These are phyloP conservation scores for Sycophila sp. DNA, from an alignment of 1,140 invertebrate species.

Conservation along the genomic window DNA sequence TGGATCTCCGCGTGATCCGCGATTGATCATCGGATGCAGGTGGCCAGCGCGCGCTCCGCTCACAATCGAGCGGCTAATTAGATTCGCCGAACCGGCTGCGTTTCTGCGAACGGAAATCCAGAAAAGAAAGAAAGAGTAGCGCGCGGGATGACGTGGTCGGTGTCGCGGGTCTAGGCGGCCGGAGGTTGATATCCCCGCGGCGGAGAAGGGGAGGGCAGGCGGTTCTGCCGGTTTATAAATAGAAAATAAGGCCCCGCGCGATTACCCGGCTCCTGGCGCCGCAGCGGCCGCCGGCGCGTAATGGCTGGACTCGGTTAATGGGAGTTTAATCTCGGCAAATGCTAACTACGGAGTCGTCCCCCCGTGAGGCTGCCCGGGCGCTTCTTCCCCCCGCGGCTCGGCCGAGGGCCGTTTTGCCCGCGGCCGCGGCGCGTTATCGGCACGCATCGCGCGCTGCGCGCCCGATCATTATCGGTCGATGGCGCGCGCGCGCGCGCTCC, in stretches of 20 bases:
- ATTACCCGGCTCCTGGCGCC: constrained; percentile 52
- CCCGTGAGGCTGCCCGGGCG: no score
- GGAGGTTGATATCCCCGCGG: constrained; percentile 14
- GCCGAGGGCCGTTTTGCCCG: no score
- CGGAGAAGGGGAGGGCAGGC: constrained; percentile 45
- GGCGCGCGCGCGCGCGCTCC: no score
- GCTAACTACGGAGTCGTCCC: constrained; percentile 41
- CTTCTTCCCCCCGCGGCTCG: no score
- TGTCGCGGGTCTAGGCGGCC: not conserved
- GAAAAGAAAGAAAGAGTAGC: not conserved
- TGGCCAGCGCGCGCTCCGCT: no score
- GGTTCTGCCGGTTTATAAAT: constrained; percentile 41
- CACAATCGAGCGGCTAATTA: no score
- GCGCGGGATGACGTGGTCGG: not conserved
- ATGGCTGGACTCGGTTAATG: constrained; percentile 54
- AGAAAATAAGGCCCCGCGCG: constrained; percentile 32
- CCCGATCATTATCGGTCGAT: constrained; percentile 22
- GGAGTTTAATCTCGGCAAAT: constrained; percentile 54
- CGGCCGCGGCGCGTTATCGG: no score
- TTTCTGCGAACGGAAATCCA: no score
- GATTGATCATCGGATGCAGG: no score
- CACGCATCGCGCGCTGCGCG: not conserved
- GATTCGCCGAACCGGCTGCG: no score
- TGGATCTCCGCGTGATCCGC: no score
- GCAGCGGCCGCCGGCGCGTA: constrained; percentile 23